These are phyloP conservation scores for Troglohyphantes excavatus DNA, from an alignment of 2,888 invertebrate species.

Conservation along the genomic window DNA sequence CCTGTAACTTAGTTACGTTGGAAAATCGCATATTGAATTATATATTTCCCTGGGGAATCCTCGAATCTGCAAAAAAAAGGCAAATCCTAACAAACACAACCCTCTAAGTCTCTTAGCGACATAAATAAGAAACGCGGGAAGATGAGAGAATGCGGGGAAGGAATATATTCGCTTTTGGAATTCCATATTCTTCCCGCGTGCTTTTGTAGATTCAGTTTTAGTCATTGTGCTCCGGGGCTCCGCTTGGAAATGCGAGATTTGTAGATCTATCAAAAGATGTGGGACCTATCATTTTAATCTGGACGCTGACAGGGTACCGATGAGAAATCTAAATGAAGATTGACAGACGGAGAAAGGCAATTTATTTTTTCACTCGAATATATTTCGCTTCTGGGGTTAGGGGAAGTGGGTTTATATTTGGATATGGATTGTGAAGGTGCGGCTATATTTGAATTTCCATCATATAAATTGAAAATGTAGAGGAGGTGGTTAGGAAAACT, in stretches of 20 bases:
- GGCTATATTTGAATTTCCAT: too few relatives aligned
- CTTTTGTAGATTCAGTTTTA: conserved; percentile 2
- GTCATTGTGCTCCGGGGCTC: not conserved
- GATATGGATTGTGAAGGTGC: too few relatives aligned
- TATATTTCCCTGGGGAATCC: not conserved
- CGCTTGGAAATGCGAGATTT: not conserved
- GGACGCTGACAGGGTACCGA: conserved; percentile 50
- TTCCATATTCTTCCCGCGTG: conserved; percentile 38
- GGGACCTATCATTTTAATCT: conserved; percentile 37
- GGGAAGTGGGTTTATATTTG: not conserved
- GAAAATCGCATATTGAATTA: conserved; percentile 25
- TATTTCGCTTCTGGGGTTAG: not conserved
- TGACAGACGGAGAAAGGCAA: not conserved
- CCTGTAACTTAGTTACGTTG: conserved; percentile 16
- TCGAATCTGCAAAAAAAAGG: not conserved
- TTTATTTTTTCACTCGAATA: conserved; percentile 5
- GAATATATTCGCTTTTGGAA: conserved; percentile 8
- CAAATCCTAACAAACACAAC: conserved; percentile 6
- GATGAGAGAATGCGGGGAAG: conserved; percentile 7
- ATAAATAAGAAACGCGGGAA: not conserved
- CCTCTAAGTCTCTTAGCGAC: conserved; percentile 12
- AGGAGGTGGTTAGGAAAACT: too few relatives aligned
- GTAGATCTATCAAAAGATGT: not conserved
- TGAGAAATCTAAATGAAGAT: conserved; percentile 54
- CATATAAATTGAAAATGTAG: too few relatives aligned